Percentiles rank a stretch among this genome's conserved stretches.
Evolutionary conservation across 2,113 vertebrate genomes (phyloP).

Genomic region (Clarias gariepinus): DNA sequence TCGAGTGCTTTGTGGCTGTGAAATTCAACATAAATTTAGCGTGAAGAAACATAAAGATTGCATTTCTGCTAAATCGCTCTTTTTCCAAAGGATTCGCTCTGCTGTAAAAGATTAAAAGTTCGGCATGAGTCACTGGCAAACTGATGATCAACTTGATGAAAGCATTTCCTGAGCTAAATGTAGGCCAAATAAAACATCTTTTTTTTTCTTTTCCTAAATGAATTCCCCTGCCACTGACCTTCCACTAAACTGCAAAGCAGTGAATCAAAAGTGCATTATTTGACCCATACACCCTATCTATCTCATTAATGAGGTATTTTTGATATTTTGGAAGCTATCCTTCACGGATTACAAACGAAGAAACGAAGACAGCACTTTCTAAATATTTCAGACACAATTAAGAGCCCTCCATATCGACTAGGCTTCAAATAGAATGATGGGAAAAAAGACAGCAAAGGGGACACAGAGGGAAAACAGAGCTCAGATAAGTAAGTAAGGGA

Average conservation of each 20-base stretch:
- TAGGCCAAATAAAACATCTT: conserved; percentile 35
- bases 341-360: not conserved
- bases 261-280: conserved; percentile 18
- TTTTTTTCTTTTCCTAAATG: not conserved
- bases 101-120: conserved; percentile 21
- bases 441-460: not conserved
- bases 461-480: conserved; percentile 3
- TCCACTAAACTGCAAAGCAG: not conserved
- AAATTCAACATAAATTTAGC: not conserved
- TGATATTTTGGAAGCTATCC: not conserved
- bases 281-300: not conserved
- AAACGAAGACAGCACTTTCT: not conserved
- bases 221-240: conserved; percentile 11
- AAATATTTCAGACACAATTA: not conserved
- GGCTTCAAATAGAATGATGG: not conserved
- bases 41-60: not conserved
- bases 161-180: conserved; percentile 15
- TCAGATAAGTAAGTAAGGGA: not conserved
- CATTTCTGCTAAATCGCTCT: not conserved
- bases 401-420: not conserved
- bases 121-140: conserved; percentile 14
- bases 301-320: conserved; percentile 15
- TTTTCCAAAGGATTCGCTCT: not conserved
- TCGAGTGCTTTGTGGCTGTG: not conserved
- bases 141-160: conserved; percentile 25